Percentiles rank a stretch among this genome's conserved stretches.
phyloP scores from a whole-genome alignment of 2,797 vertebrate genomes.

The Mionectes olivaceus region DNA sequence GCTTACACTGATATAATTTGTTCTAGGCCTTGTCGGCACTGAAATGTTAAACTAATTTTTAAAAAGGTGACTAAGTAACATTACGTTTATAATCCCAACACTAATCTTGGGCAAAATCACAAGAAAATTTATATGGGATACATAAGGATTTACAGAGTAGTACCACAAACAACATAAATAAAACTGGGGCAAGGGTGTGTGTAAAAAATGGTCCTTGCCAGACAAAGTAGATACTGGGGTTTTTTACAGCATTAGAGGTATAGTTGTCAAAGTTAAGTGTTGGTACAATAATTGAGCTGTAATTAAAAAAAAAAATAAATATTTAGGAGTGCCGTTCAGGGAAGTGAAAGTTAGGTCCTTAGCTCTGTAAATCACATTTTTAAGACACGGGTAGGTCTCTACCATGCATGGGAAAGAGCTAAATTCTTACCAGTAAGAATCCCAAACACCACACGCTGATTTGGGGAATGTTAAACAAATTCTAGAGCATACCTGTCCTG shows the following conservation, averaged over 20 bases:
- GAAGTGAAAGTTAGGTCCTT: background rate
- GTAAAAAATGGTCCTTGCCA: background rate
- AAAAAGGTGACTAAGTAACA: background rate
- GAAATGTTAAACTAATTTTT: background rate
- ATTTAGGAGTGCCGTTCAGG: background rate
- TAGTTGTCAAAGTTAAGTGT: background rate
- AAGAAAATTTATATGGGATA: background rate
- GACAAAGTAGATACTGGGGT: background rate
- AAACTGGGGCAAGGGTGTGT: background rate
- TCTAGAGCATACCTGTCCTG: background rate
- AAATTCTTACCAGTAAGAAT: background rate
- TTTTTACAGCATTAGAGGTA: background rate
- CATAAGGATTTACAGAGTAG: background rate
- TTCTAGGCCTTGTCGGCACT: background rate
- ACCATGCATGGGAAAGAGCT: background rate
- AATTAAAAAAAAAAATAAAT: background rate
- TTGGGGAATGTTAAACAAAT: background rate
- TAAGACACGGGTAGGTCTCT: background rate
- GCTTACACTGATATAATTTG: conserved; percentile 19
- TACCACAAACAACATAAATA: background rate
- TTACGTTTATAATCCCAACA: background rate
- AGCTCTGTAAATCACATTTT: background rate
- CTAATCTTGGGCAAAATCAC: background rate
- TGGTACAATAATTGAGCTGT: background rate
- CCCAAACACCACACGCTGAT: background rate